These are phyloP conservation scores for Bettongia penicillata DNA, from an alignment of 2,113 vertebrate genomes.

Conservation along the genomic window DNA sequence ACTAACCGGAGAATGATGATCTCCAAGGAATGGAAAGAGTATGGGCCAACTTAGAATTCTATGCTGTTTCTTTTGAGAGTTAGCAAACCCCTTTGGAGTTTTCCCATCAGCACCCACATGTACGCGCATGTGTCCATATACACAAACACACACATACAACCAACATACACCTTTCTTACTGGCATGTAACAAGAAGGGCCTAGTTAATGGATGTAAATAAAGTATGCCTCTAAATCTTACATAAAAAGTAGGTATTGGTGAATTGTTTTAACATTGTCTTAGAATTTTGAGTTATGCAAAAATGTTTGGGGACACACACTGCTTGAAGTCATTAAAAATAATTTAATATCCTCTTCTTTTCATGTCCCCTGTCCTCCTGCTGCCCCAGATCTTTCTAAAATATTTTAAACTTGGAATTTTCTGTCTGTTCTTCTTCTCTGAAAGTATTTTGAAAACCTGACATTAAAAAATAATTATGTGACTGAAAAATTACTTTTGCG, in stretches of 20 bases:
- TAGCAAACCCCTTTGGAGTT: background rate
- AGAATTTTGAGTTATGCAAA: conserved; percentile 28
- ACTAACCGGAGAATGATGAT: background rate
- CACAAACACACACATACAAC: background rate
- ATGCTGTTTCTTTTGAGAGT: background rate
- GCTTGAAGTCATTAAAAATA: conserved; percentile 3
- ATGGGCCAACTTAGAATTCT: background rate
- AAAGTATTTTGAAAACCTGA: conserved; percentile 62
- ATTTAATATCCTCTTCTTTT: conserved; percentile 44
- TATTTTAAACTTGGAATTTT: conserved; percentile 55
- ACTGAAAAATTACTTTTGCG: conserved; percentile 66
- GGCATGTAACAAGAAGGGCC: background rate
- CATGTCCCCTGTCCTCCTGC: background rate
- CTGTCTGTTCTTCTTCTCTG: conserved; percentile 49
- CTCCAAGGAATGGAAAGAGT: background rate
- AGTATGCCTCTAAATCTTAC: background rate
- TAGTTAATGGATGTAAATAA: background rate
- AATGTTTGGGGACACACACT: background rate
- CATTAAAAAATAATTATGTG: conserved; percentile 62
- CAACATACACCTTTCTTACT: background rate
- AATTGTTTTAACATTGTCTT: conserved; percentile 18
- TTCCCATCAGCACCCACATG: background rate
- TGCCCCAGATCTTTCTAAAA: conserved; percentile 50
- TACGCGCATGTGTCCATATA: background rate
- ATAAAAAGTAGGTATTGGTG: conserved; percentile 31